A percentile compares a stretch with the other conserved stretches of the same genome.
Evolutionary conservation across 2,888 invertebrate genomes (phyloP).

Genomic region (Tachina fera): DNA sequence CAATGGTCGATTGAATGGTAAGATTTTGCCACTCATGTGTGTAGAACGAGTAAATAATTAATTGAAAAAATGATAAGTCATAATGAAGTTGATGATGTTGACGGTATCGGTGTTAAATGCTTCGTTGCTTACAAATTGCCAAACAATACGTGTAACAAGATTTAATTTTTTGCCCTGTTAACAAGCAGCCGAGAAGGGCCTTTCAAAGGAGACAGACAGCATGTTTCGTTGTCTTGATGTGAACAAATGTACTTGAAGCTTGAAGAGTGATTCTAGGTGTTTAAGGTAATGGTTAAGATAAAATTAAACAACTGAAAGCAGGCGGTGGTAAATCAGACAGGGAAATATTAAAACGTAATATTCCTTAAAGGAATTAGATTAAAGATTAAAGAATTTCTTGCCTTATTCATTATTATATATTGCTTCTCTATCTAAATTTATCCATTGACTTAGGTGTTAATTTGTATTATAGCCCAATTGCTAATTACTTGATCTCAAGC

Average conservation of each 20-base stretch:
- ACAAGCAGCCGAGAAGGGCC: conserved; percentile 36
- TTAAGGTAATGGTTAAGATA: background rate
- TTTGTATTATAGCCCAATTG: too few relatives aligned
- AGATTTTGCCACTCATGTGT: conserved; percentile 51
- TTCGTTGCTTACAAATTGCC: conserved; percentile 64
- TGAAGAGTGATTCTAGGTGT: conserved; percentile 20
- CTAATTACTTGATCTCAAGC: too few relatives aligned
- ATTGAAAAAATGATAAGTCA: conserved; percentile 9
- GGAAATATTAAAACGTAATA: background rate
- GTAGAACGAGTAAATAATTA: conserved; percentile 32
- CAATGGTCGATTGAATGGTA: conserved; percentile 1
- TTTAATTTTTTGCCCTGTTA: background rate
- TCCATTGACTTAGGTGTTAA: too few relatives aligned
- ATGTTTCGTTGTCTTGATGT: conserved; percentile 35
- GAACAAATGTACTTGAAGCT: conserved; percentile 38
- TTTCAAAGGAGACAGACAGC: conserved; percentile 12
- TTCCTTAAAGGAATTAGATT: background rate
- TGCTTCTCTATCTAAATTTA: too few relatives aligned
- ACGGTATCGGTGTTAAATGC: conserved; percentile 58
- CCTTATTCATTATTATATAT: too few relatives aligned
- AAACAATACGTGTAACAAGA: conserved; percentile 32
- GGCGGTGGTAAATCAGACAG: conserved; percentile 22
- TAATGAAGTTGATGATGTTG: conserved; percentile 32
- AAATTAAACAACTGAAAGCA: conserved; percentile 2
- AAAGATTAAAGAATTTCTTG: background rate